Base-by-base conservation (phyloP, 2,888 invertebrate species). In the Microplitis deprimator region DNA sequence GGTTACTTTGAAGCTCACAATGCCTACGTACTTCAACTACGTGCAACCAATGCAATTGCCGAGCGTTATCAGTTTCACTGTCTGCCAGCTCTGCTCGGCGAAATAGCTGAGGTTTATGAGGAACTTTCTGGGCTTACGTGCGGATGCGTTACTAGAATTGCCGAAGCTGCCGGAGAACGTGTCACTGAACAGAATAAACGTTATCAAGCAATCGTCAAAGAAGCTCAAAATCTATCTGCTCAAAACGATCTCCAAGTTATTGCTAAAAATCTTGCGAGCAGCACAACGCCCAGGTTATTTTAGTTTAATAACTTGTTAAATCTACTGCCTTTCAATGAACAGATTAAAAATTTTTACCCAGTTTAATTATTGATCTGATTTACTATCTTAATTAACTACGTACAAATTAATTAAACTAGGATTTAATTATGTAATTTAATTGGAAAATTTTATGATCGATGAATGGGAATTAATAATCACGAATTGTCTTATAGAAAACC, bases 1-100 rank as follows among this genome's bases (percentile, higher is more conserved):
- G 93, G 93, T 76, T 97, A 97, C 90, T 95, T 97, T 89, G 97
- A 97, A 88, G 94, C 96, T 13, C 98, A 98, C 91, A 98, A 98
- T 91, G 95, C 95, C 81, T 98, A 98, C 91, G 95, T 98, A 80
- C 96, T 97, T 84, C 97, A 98, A 88, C 91, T 98, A 82, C 95
- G 96, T 83, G 96, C 97, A 68, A 96, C 97, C 82, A 98, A 98
- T 89, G 96, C 96, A 60, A 96, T 97, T 94, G 92, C 97, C 83
- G 97, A 97, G 84, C 95, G 96, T 87, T 98, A 97, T 91, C 94
- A 96, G 88, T 93, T 93, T 83, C 94, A 95, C 85, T 96, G 96
- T 78, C 92, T 98, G 86, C 98, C 98, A 5, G 94, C 95, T 83
- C 93, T 98, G 85, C 90, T 94, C 84, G 93, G 97, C 95, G 98